Base-by-base conservation (phyloP, 1,140 invertebrate genomes). In the Euura lappo region DNA sequence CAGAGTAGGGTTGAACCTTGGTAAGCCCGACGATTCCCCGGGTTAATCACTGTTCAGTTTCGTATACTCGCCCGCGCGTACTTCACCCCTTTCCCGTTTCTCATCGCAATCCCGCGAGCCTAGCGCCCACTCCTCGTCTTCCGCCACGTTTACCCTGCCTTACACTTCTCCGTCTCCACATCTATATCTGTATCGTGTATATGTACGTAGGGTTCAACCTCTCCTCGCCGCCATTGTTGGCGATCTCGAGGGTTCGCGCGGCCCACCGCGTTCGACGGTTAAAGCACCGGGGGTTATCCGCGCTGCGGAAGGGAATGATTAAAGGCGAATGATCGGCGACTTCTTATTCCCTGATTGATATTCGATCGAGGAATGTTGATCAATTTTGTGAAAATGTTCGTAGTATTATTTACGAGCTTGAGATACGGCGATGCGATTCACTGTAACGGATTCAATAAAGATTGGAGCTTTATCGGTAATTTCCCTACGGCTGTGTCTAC, bases 41-140 rank as follows among this genome's bases (percentile, higher is more conserved):
- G 80, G 76, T 83, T 81, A 79, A 84, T 81, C 79, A 79, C 81
- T 78, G 76, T 81, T 80, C 70, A 72, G 72, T 70, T 42, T 68
- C 66, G 28, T 68, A 28, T 68, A 10, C 8, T 60, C 6, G 51
- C 8, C 51, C 51, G 51, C 51, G 51, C 51, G 51, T 60, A 28
- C 28, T 28, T 60, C 51, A 60, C 51, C 51, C 51, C 51, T 44
- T 68, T 68, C 44, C 66, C 44, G 13, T 44, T 68, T 11, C 66
- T 28, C 4, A 68, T 68, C 28, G 42, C 13, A 68, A 68, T 68
- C 44, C 28, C 66, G 66, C 44, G 66, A 28, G 3, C 8, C 44
- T 68, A 8, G 28, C 66, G 71, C 72, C 76, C 79, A 81, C 77
- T 77, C 77, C 79, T 78, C 79, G 80, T 66, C 71, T n/a, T 73